phyloP scores from a whole-genome alignment of 2,888 invertebrate species.

The Ectemnius cavifrons region DNA sequence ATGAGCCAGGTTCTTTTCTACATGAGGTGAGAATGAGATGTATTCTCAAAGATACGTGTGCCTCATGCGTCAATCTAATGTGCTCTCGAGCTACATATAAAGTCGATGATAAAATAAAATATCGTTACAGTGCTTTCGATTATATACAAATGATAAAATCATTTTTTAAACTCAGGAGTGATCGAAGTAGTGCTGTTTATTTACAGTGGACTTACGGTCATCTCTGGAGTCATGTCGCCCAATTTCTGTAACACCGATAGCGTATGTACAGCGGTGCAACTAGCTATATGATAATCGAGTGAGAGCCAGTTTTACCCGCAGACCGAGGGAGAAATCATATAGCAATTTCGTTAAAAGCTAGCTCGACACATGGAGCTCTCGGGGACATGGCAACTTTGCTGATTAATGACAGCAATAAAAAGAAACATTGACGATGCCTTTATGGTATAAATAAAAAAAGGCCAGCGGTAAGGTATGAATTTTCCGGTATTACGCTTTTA shows the following conservation, averaged over 20 bases:
- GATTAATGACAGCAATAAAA: too few species aligned
- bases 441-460: neutral
- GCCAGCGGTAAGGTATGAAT: neutral
- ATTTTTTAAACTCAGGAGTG: too few species aligned
- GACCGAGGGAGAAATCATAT: neutral
- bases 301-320: neutral
- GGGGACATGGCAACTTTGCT: too few species aligned
- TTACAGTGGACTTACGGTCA: slow-evolving; percentile 78
- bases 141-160: too few species aligned
- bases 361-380: too few species aligned
- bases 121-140: too few species aligned
- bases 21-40: slow-evolving; percentile 1
- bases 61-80: too few species aligned
- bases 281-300: slow-evolving; percentile 52
- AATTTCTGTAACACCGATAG: slow-evolving; percentile 78
- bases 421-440: neutral
- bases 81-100: too few species aligned
- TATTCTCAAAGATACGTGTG: neutral
- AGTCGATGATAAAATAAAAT: too few species aligned
- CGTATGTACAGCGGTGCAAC: slow-evolving; percentile 77
- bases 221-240: slow-evolving; percentile 78
- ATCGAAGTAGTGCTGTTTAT: slow-evolving; percentile 52
- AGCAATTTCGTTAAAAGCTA: neutral
- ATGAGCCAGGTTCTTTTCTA: too few species aligned
- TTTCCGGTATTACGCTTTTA: neutral